These are phyloP conservation scores for Phymastichus coffea DNA, from an alignment of 1,140 invertebrate genomes.

Conservation along the genomic window DNA sequence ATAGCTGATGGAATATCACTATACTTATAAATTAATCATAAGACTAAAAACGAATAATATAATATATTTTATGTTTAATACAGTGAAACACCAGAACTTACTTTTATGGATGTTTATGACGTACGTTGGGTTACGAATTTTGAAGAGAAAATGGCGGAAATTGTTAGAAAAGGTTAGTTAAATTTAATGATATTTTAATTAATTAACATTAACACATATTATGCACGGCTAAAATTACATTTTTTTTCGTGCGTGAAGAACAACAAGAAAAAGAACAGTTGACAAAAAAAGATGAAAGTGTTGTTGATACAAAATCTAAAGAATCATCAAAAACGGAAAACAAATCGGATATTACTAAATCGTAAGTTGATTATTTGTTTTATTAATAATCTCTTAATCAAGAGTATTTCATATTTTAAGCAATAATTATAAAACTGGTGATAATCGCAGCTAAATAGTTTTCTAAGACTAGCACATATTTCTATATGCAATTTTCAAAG, in stretches of 20 bases:
- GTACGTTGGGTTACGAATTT: constrained; percentile 56
- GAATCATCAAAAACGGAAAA: constrained; percentile 39
- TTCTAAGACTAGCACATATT: no score
- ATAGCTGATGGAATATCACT: background rate
- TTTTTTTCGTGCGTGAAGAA: constrained; percentile 38
- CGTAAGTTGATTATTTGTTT: constrained; percentile 50
- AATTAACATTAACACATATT: background rate
- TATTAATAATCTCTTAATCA: no score
- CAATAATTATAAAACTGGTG: no score
- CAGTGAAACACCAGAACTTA: constrained; percentile 55
- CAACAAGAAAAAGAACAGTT: constrained; percentile 34
- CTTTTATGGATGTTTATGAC: constrained; percentile 58
- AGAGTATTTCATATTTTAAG: no score
- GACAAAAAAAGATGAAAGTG: constrained; percentile 30
- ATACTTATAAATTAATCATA: no score
- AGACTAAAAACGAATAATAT: background rate
- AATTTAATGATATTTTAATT: constrained; percentile 19
- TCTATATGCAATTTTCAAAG: no score
- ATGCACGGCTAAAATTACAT: no score
- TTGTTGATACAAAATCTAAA: constrained; percentile 24
- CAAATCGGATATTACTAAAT: constrained; percentile 44
- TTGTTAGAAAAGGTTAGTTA: constrained; percentile 52
- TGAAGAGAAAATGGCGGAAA: constrained; percentile 53
- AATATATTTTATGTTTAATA: background rate
- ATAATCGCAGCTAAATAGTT: no score